Percentiles rank a stretch among this genome's conserved stretches.
phyloP scores from a whole-genome alignment of 2,797 vertebrate species.

The Lycodopsis pacificus region DNA sequence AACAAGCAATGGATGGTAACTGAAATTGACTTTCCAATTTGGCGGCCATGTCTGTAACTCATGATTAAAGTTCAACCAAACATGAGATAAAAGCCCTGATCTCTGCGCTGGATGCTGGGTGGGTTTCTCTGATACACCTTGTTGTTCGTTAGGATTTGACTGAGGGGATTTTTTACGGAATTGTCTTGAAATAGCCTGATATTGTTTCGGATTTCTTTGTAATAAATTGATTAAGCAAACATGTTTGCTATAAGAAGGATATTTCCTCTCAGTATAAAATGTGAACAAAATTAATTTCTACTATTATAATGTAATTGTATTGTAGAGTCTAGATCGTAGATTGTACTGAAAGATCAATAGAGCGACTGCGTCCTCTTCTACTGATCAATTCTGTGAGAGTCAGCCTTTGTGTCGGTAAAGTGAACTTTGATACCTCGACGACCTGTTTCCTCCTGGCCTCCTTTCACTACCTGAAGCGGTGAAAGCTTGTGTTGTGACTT shows the following conservation, averaged over 20 bases:
- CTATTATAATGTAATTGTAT: neutral
- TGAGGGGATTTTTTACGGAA: neutral
- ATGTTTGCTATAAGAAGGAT: neutral
- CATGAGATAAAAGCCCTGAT: neutral
- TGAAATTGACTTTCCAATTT: neutral
- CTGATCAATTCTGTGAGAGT: neutral
- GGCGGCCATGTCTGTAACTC: neutral
- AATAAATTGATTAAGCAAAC: neutral
- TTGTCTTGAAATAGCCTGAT: neutral
- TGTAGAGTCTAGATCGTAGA: neutral
- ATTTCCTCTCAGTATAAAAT: neutral
- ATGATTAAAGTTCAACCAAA: constrained; percentile 6
- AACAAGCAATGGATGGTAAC: neutral
- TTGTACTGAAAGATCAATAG: no score
- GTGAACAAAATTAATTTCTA: no score
- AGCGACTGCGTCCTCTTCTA: neutral
- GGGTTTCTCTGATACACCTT: neutral
- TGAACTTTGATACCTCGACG: neutral
- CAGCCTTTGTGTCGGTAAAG: neutral
- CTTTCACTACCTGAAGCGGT: neutral
- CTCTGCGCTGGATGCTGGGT: neutral
- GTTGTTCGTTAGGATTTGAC: neutral
- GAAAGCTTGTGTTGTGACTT: neutral
- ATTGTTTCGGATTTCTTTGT: neutral
- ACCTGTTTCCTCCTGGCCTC: neutral